Conservation (phyloP, 2,797 vertebrate genomes). For the Syncerus caffer region DNA sequence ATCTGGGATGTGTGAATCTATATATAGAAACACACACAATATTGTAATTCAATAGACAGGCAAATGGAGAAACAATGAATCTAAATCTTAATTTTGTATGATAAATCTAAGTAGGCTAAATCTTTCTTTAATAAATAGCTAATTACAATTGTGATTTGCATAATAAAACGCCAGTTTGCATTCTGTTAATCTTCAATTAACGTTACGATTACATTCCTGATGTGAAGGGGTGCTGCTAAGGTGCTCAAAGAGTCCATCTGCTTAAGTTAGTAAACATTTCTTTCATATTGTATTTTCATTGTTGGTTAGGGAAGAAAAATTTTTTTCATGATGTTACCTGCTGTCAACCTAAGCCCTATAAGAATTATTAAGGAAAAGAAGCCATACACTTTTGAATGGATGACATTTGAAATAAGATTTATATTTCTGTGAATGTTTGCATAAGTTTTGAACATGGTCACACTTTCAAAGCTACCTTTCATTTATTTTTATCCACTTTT, state of each 20-base stretch:
- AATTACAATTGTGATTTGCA: constrained; percentile 14
- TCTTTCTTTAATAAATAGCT: constrained; percentile 41
- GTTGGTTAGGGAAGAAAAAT: constrained; percentile 8
- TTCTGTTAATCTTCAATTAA: constrained; percentile 28
- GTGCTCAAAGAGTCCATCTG: neutral
- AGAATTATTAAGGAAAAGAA: neutral
- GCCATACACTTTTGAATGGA: neutral
- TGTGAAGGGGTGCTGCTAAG: neutral
- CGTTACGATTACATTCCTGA: neutral
- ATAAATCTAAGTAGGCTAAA: constrained; percentile 26
- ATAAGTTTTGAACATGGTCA: neutral
- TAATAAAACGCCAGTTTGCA: neutral
- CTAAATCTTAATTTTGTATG: neutral
- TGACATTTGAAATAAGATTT: constrained; percentile 12
- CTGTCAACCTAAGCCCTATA: neutral
- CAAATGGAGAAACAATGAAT: neutral
- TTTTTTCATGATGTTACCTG: neutral
- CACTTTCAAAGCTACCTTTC: neutral
- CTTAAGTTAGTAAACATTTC: constrained; percentile 2
- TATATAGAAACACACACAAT: neutral
- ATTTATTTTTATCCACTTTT: constrained; percentile 15
- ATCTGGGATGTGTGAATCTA: neutral
- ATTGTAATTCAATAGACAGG: neutral
- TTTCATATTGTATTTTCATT: neutral
- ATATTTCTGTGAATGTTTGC: constrained; percentile 5